phyloP scores from a whole-genome alignment of 2,797 vertebrate genomes.

The Zalophus californianus region DNA sequence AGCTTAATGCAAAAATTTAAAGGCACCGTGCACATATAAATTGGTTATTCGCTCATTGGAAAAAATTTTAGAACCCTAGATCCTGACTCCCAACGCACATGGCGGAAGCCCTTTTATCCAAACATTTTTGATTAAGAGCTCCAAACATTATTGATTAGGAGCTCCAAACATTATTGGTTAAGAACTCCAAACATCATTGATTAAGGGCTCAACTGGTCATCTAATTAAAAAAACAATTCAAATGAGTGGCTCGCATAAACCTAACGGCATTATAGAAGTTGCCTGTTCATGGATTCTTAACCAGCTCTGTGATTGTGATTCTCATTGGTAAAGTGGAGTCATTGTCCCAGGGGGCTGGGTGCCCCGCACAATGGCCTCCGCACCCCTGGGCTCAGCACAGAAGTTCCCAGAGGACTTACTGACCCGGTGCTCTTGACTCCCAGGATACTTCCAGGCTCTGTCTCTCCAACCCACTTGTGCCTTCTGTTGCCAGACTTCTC shows the following conservation, averaged over 20 bases:
- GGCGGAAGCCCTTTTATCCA: neutral
- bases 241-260: neutral
- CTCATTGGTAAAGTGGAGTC: neutral
- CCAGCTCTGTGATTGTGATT: neutral
- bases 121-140: neutral
- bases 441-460: neutral
- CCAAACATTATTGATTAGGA: neutral
- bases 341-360: rapidly evolving
- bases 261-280: neutral
- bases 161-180: neutral
- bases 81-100: neutral
- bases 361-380: neutral
- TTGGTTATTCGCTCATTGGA: neutral
- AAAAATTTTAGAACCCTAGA: neutral
- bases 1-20: constrained; percentile 6
- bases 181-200: neutral
- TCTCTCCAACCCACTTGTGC: neutral
- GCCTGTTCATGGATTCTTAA: neutral
- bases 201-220: neutral
- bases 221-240: neutral
- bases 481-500: neutral
- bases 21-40: neutral
- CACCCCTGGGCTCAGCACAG: neutral
- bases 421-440: neutral
- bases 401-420: neutral